phyloP scores from a whole-genome alignment of 1,140 invertebrate species.

The Bombus sibiricus region DNA sequence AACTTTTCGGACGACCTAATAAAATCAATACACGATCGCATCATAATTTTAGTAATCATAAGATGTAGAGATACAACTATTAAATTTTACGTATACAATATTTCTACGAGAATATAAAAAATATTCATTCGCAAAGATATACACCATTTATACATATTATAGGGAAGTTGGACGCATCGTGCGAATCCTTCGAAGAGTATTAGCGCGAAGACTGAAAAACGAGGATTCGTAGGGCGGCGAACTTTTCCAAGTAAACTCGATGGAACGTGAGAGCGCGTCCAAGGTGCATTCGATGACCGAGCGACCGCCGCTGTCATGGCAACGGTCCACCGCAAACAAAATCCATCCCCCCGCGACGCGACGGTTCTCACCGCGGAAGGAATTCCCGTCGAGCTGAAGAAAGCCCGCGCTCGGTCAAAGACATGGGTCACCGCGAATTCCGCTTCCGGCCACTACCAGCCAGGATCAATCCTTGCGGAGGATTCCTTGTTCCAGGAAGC shows the following conservation, averaged over 20 bases:
- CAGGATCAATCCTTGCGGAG: constrained; percentile 18
- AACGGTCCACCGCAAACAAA: constrained; percentile 64
- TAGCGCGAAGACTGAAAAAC: background rate
- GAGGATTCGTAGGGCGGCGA: background rate
- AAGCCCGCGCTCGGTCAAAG: constrained; percentile 36
- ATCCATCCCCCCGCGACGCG: constrained; percentile 32
- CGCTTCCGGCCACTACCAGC: constrained; percentile 26
- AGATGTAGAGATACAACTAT: no score
- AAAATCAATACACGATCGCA: no score
- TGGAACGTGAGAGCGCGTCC: constrained; percentile 19
- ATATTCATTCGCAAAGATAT: background rate
- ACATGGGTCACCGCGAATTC: constrained; percentile 25
- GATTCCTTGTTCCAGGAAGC: constrained; percentile 12
- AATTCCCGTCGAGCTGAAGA: constrained; percentile 49
- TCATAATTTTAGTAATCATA: no score
- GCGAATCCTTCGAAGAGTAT: background rate
- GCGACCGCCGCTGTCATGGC: constrained; percentile 55
- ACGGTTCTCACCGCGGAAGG: constrained; percentile 27
- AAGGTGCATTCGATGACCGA: constrained; percentile 59
- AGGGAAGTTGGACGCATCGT: background rate
- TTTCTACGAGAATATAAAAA: no score
- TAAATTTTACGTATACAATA: no score
- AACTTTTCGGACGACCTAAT: no score
- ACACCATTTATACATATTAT: background rate
- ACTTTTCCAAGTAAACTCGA: constrained; percentile 30